These are phyloP conservation scores for Sisyra nigra DNA, from an alignment of 2,888 invertebrate genomes.

Conservation along the genomic window DNA sequence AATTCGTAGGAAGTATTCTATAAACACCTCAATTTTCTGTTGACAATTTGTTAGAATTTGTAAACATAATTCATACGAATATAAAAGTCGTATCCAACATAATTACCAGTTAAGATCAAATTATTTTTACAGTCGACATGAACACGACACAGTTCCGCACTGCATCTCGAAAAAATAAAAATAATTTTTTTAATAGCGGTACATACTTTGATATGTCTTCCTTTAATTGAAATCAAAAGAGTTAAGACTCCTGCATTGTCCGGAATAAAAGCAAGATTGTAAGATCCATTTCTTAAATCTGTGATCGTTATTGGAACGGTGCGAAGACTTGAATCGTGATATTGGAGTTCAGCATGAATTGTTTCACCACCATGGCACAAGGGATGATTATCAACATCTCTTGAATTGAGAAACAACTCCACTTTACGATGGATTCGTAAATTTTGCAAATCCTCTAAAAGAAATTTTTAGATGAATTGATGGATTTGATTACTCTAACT, in stretches of 20 bases:
- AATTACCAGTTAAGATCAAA: too few relatives aligned
- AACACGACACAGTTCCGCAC: too few relatives aligned
- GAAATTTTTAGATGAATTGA: neutral
- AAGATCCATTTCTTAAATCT: constrained; percentile 48
- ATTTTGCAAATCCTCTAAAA: constrained; percentile 30
- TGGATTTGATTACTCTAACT: neutral
- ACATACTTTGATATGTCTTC: constrained; percentile 45
- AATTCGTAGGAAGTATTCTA: too few relatives aligned
- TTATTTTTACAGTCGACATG: too few relatives aligned
- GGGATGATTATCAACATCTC: constrained; percentile 43
- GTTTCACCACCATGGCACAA: constrained; percentile 50
- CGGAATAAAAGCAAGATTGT: constrained; percentile 40
- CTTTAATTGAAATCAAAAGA: constrained; percentile 43
- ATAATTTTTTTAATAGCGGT: too few relatives aligned
- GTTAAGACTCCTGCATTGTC: constrained; percentile 44
- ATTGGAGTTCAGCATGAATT: constrained; percentile 36
- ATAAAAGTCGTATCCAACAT: too few relatives aligned
- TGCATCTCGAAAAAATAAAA: too few relatives aligned
- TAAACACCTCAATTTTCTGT: too few relatives aligned
- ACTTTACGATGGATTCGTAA: constrained; percentile 45
- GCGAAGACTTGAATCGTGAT: constrained; percentile 30
- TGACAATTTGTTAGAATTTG: too few relatives aligned
- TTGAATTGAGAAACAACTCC: constrained; percentile 39
- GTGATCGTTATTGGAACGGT: constrained; percentile 32
- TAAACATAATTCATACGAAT: too few relatives aligned